A percentile compares a stretch with the other conserved stretches of the same genome.
These are phyloP conservation scores for Mycogona germanica DNA, from an alignment of 2,888 invertebrate genomes.

Conservation along the genomic window DNA sequence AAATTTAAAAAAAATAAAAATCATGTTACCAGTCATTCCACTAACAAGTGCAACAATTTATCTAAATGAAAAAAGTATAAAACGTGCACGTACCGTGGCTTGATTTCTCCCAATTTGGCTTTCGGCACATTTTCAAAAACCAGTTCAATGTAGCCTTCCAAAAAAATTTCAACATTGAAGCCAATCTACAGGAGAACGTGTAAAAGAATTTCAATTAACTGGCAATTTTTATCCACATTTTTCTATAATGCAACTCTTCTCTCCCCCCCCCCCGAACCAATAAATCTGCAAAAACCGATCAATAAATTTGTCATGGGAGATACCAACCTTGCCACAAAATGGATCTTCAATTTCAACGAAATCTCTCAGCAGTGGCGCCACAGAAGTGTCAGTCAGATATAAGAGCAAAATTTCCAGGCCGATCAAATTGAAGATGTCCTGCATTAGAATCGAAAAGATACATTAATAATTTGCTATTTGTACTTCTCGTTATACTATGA, in stretches of 20 bases:
- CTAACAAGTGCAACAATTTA: neutral
- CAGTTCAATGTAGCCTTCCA: conserved; percentile 26
- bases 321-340: conserved; percentile 56
- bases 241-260: too few relatives aligned
- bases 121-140: conserved; percentile 32
- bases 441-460: too few relatives aligned
- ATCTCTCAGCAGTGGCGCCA: conserved; percentile 67
- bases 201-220: neutral
- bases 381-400: conserved; percentile 75
- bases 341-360: conserved; percentile 74
- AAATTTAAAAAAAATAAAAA: too few relatives aligned
- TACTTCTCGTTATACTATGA: too few relatives aligned
- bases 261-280: too few relatives aligned
- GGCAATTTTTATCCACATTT: neutral
- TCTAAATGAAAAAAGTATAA: too few relatives aligned
- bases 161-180: neutral
- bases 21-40: too few relatives aligned
- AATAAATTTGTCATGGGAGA: too few relatives aligned
- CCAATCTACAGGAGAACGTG: neutral
- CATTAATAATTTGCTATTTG: too few relatives aligned
- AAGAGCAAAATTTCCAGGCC: conserved; percentile 57
- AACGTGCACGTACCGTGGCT: conserved; percentile 25
- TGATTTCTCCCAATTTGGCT: conserved; percentile 28
- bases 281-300: too few relatives aligned
- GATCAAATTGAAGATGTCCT: conserved; percentile 33